Base-by-base conservation (phyloP, 1,140 invertebrate species). In the Caenorhabditis brenneri region DNA sequence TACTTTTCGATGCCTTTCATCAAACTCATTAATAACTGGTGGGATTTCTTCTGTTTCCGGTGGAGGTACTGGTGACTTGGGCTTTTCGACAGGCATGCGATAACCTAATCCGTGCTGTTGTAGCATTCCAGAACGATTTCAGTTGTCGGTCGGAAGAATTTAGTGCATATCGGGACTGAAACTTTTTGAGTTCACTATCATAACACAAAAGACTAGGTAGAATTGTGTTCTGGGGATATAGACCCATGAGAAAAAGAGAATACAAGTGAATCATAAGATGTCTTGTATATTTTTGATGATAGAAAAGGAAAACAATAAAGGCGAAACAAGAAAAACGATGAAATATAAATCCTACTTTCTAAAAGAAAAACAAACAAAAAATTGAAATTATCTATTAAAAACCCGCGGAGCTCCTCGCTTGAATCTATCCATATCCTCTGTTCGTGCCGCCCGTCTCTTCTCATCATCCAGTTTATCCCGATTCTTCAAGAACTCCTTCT, bases 401-500 rank as follows among this genome's bases (percentile, higher is more conserved):
- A 78, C 51, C n/a, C 83, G 74, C 7, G 83, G 83, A 15, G 69
- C 83, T 10, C 83, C 83, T 84, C 83, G 49, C 31, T 78, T 55
- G 49, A 80, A 84, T 65, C 83, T 78, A 9, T 60, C 39, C 83
- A 84, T 84, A 19, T 84, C 78, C 29, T 84, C 83, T 48, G 74
- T 84, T 69, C 78, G 51, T 12, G 48, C 36, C 12, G 19, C 29
- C 6, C 78, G 74, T 36, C 74, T 55, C n/a, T 49, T 58, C 22
- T 80, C 31, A 58, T 58, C 51, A 29, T 79, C 74, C 15, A 65
- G 29, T 46, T 80, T 85, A 22, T 85, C 84, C 24, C 55, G 60
- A 22, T 85, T 78, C 55, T 87, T 85, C 86, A 83, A 33, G 78
- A 83, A 86, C 60, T 89, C 80, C 81, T 90, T 90, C 69, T 90